These are phyloP conservation scores for Caligus rogercresseyi DNA, from an alignment of 1,140 invertebrate genomes.

Conservation along the genomic window DNA sequence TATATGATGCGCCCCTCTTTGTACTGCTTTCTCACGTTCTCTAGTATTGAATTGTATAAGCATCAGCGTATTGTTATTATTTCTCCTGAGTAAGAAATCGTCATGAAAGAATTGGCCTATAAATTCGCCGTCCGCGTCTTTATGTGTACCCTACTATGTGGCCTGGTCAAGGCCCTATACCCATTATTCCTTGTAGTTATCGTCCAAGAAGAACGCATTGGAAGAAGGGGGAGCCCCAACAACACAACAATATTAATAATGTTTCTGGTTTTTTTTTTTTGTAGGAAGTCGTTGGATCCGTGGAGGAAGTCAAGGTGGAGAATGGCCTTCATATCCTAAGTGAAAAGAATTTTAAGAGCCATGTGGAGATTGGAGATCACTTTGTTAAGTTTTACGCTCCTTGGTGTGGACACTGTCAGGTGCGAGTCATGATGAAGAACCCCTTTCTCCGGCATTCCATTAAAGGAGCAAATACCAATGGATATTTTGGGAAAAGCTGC, in stretches of 20 bases:
- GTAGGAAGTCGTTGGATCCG: slow-evolving; percentile 5
- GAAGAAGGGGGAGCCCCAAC: too few relatives aligned
- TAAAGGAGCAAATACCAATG: not conserved
- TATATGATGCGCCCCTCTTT: too few relatives aligned
- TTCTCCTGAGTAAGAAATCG: too few relatives aligned
- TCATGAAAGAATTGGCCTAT: not conserved
- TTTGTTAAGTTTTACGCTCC: slow-evolving; percentile 72
- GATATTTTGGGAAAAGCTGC: too few relatives aligned
- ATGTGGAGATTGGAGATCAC: slow-evolving; percentile 44
- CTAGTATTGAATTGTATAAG: too few relatives aligned
- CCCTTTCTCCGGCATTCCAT: not conserved
- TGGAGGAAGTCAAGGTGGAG: slow-evolving; percentile 5
- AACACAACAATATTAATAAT: too few relatives aligned
- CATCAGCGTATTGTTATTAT: too few relatives aligned
- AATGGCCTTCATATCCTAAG: slow-evolving; percentile 15
- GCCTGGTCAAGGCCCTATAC: not conserved
- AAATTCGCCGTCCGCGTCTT: not conserved
- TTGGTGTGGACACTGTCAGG: slow-evolving; percentile 65
- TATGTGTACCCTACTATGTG: slow-evolving; percentile 4
- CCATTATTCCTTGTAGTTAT: not conserved
- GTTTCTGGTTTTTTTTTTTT: not conserved
- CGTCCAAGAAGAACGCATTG: too few relatives aligned
- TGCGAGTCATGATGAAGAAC: slow-evolving; percentile 24
- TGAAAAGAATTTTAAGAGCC: slow-evolving; percentile 42
- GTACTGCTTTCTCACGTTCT: too few relatives aligned